Base-by-base conservation (phyloP, 2,113 vertebrate genomes). In the Apodemus sylvaticus region DNA sequence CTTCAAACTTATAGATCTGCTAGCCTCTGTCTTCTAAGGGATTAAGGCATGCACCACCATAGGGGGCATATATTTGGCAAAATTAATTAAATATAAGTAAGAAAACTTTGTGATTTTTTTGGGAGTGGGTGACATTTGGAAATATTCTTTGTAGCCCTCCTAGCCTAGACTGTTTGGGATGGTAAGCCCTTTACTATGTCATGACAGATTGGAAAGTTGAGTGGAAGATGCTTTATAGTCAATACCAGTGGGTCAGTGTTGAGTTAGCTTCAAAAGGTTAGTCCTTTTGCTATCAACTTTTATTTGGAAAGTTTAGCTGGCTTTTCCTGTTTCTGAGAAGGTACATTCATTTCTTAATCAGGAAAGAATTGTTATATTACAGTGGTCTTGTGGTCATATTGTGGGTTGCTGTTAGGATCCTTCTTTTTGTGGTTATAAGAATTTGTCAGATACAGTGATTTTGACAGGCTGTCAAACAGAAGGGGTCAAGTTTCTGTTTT, bases 301-400 rank as follows among this genome's bases (percentile, higher is more conserved):
- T 99, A 98, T 19, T 99, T 99, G 5, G 97, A 98, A 88, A 98
- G 98, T 31, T 96, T 99, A 74, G 98, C 98, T 85, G 98, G 99
- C 0, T 98, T 99, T 93, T 98, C 60, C 71, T 11, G 36, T 55
- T 45, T 17, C 22, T 16, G 3, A 34, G 68, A 55, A 78, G 60
- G 76, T 36, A 45, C 19, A 68, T 99, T 99, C 97, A 66, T 98
- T 99, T 2, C n/a, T 16, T 70, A 34, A 34, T 42, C 39, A 58
- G 55, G 42, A 83, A 83, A 42, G 55, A 53, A 64, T 12, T 36
- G 8, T 53, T n/a, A 11, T 78, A 34, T 39, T 51, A 62, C 34
- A 39, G 77, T 83, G 24, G 4, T 76, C 58, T 45, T 29, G 5
- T 82, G 24, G 53, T 39, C 66, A 73, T 39, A 4, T 42, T 34